Evolutionary conservation across 2,888 invertebrate genomes (phyloP).

Genomic region (Lobophora halterata): DNA sequence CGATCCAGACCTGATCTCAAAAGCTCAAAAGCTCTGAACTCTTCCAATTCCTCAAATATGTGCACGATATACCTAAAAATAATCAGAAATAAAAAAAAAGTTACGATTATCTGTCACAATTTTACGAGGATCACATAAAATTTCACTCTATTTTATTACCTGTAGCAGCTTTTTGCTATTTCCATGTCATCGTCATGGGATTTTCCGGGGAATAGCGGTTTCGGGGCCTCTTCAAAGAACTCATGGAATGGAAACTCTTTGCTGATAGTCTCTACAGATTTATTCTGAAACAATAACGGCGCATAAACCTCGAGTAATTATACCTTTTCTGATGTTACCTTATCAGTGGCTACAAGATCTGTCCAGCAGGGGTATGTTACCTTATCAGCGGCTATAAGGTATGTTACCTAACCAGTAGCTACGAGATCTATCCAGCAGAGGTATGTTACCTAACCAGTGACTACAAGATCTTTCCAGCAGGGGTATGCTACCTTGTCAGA

Average conservation of each 20-base stretch:
- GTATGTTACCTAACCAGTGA: too few relatives aligned
- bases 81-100: slow-evolving; percentile 2
- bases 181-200: slow-evolving; percentile 91
- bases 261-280: slow-evolving; percentile 77
- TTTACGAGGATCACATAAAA: not conserved
- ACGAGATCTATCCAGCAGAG: too few relatives aligned
- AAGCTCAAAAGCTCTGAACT: slow-evolving; percentile 98
- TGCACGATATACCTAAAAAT: slow-evolving; percentile 90
- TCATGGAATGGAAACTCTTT: slow-evolving; percentile 95
- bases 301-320: not conserved
- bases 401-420: too few relatives aligned
- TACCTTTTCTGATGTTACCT: not conserved
- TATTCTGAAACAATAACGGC: slow-evolving; percentile 33
- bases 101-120: too few relatives aligned
- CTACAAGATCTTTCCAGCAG: too few relatives aligned
- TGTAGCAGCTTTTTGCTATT: slow-evolving; percentile 95
- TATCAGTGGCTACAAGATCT: too few relatives aligned
- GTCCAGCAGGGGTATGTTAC: too few relatives aligned
- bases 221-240: slow-evolving; percentile 96
- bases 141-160: slow-evolving; percentile 52
- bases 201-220: slow-evolving; percentile 92
- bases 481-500: too few relatives aligned
- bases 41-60: slow-evolving; percentile 98
- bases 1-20: slow-evolving; percentile 96
- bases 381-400: too few relatives aligned